Percentiles rank a stretch among this genome's conserved stretches.
phyloP scores from a whole-genome alignment of 2,113 vertebrate genomes.

The Bucco capensis region DNA sequence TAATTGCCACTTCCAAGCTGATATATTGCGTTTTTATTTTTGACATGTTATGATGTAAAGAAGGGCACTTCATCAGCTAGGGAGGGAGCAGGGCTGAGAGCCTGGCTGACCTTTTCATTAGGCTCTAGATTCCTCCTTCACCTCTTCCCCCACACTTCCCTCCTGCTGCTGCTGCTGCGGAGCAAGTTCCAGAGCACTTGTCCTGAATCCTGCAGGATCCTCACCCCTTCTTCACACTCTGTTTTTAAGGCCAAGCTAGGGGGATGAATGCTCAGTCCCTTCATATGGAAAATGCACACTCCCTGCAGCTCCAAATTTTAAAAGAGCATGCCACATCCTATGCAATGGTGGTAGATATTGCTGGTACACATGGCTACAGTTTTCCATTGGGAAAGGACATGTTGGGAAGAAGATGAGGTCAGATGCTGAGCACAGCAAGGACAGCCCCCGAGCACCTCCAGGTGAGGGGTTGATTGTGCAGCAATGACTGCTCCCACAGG shows the following conservation, averaged over 20 bases:
- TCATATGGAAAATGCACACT: background rate
- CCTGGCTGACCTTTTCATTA: constrained; percentile 33
- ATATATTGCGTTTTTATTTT: constrained; percentile 1
- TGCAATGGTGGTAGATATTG: accelerated
- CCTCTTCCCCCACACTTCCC: background rate
- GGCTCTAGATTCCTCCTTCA: background rate
- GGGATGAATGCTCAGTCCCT: background rate
- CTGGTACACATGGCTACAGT: too few species aligned
- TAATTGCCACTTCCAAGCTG: background rate
- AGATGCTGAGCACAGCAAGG: accelerated
- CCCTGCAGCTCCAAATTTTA: background rate
- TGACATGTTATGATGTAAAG: constrained; percentile 21
- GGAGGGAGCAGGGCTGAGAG: background rate
- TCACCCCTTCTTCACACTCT: background rate
- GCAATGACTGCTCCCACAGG: background rate
- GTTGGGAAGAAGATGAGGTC: background rate
- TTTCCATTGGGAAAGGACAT: background rate
- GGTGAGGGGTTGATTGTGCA: background rate
- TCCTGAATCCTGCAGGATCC: background rate
- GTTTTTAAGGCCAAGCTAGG: background rate
- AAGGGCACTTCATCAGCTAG: background rate
- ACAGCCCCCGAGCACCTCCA: background rate
- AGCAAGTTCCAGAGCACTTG: background rate
- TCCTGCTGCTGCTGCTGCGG: background rate
- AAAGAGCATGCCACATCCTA: background rate